These are phyloP conservation scores for Vanacampus margaritifer DNA, from an alignment of 2,113 vertebrate genomes.

Conservation along the genomic window DNA sequence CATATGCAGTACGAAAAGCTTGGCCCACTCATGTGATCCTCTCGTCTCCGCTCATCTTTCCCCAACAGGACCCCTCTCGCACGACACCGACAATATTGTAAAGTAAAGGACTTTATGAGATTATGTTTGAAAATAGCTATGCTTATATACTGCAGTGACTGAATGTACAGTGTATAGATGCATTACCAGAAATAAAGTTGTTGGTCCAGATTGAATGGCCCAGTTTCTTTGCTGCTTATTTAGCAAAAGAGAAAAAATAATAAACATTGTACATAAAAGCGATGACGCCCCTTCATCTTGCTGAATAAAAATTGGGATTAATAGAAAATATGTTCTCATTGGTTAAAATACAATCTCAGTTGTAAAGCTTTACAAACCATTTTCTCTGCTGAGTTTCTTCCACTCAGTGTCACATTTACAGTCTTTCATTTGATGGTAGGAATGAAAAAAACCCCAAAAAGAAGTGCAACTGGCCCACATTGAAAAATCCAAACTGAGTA, in stretches of 20 bases:
- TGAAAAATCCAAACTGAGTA: no score
- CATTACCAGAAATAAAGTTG: slow-evolving; percentile 95
- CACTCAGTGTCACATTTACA: no score
- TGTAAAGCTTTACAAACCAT: no score
- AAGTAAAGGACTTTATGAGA: slow-evolving; percentile 91
- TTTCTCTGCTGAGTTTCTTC: no score
- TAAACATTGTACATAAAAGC: background rate
- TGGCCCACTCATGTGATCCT: slow-evolving; percentile 83
- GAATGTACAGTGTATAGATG: slow-evolving; percentile 98
- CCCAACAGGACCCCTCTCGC: slow-evolving; percentile 36
- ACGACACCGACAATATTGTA: slow-evolving; percentile 82
- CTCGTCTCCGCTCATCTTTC: slow-evolving; percentile 63
- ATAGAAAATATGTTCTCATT: background rate
- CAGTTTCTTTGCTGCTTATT: slow-evolving; percentile 27
- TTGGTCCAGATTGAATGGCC: slow-evolving; percentile 80
- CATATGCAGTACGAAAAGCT: slow-evolving; percentile 82
- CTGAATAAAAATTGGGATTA: background rate
- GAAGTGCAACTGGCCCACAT: no score
- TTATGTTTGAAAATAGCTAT: slow-evolving; percentile 92
- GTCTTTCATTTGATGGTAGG: no score
- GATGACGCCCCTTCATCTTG: background rate
- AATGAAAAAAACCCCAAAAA: no score
- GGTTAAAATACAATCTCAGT: background rate
- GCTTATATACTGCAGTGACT: slow-evolving; percentile 93
- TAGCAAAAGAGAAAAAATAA: slow-evolving; percentile 12